Conservation (phyloP, 2,888 invertebrate genomes). For the Hoplodrina ambigua region DNA sequence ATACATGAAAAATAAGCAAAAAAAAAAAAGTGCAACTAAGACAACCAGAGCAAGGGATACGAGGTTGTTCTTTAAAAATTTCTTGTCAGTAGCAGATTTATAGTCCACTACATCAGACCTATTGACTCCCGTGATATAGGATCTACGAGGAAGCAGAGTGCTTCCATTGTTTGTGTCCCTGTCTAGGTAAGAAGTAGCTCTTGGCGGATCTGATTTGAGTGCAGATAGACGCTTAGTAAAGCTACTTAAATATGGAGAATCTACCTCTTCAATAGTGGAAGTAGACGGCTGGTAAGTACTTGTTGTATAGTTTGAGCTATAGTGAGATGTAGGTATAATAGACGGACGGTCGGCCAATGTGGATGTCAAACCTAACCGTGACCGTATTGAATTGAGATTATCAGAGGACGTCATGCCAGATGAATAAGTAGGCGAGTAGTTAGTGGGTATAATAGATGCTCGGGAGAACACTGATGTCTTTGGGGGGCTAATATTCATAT, state of each 20-base stretch:
- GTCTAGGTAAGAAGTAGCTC: constrained; percentile 75
- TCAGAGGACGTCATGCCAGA: constrained; percentile 84
- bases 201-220: constrained; percentile 82
- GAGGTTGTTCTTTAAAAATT: constrained; percentile 90
- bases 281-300: constrained; percentile 81
- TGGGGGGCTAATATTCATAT: constrained; percentile 78
- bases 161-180: constrained; percentile 84
- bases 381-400: constrained; percentile 90
- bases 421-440: constrained; percentile 73
- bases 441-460: constrained; percentile 80
- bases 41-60: constrained; percentile 92
- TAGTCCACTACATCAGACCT: constrained; percentile 83
- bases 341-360: constrained; percentile 82
- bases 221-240: constrained; percentile 92
- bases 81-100: constrained; percentile 84
- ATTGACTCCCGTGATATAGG: constrained; percentile 80
- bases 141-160: constrained; percentile 79
- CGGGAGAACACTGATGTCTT: constrained; percentile 83
- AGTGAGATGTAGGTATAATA: constrained; percentile 68
- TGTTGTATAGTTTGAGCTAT: constrained; percentile 75
- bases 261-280: constrained; percentile 88
- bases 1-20: constrained; percentile 92
- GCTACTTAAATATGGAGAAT: constrained; percentile 93
- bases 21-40: constrained; percentile 92
- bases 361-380: constrained; percentile 89